Conservation (phyloP, 2,888 invertebrate genomes). For the Lycocerus yunnanus region DNA sequence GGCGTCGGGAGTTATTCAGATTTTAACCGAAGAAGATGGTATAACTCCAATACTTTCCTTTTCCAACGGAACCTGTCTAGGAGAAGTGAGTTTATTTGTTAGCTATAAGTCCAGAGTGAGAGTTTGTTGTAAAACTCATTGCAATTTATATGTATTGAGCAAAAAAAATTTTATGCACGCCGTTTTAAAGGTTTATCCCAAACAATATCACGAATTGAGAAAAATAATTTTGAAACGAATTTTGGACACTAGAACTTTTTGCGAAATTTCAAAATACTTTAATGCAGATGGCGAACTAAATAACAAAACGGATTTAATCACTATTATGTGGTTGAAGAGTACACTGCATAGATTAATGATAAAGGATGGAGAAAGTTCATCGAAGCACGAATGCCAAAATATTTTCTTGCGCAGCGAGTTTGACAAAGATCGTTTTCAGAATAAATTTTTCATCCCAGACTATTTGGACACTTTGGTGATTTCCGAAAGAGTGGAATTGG, state of each 20-base stretch:
- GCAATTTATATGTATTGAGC: slow-evolving; percentile 33
- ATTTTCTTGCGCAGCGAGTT: slow-evolving; percentile 30
- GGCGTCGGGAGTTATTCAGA: slow-evolving; percentile 36
- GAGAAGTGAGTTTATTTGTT: slow-evolving; percentile 33
- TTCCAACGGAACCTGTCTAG: slow-evolving; percentile 38
- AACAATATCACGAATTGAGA: not conserved
- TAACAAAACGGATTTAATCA: slow-evolving; percentile 11
- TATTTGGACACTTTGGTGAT: slow-evolving; percentile 32
- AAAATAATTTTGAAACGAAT: not conserved
- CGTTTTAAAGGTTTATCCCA: slow-evolving; percentile 4
- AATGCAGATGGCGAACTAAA: not conserved
- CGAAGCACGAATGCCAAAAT: slow-evolving; percentile 29
- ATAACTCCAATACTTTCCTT: slow-evolving; percentile 39
- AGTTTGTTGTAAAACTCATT: slow-evolving; percentile 36
- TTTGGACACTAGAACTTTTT: not conserved
- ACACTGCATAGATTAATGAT: slow-evolving; percentile 33
- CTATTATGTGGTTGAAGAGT: slow-evolving; percentile 32
- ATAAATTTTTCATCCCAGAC: slow-evolving; percentile 22
- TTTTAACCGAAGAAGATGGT: slow-evolving; percentile 39
- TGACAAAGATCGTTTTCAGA: slow-evolving; percentile 12
- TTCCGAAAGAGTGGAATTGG: slow-evolving; percentile 24
- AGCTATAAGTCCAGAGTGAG: slow-evolving; percentile 32
- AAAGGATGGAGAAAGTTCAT: slow-evolving; percentile 15
- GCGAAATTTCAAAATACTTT: not conserved
- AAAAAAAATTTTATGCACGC: slow-evolving; percentile 29